A percentile compares a stretch with the other conserved stretches of the same genome.
These are phyloP conservation scores for Poeciliopsis turneri DNA, from an alignment of 2,797 vertebrate genomes.

Conservation along the genomic window DNA sequence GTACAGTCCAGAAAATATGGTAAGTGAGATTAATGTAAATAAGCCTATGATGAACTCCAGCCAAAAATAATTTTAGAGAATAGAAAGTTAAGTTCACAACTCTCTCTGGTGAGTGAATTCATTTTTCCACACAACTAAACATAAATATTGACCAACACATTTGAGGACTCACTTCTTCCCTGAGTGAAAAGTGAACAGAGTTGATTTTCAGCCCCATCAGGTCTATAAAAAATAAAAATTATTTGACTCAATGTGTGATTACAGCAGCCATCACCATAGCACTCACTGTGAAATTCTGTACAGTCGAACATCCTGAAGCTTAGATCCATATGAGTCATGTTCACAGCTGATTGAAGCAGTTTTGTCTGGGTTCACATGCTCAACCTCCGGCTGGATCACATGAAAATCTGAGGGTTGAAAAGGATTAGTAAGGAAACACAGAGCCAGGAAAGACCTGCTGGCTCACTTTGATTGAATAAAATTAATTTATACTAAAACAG, in stretches of 20 bases:
- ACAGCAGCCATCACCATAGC: neutral
- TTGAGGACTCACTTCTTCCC: neutral
- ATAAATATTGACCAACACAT: neutral
- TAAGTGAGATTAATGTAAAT: no score
- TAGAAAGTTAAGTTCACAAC: no score
- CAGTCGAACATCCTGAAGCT: neutral
- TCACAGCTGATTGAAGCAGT: constrained; percentile 28
- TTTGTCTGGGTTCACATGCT: neutral
- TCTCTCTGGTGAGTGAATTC: no score
- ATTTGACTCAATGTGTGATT: neutral
- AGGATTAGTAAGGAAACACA: neutral
- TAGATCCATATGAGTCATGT: neutral
- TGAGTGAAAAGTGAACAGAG: no score
- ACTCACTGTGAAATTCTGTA: neutral
- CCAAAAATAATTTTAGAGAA: no score
- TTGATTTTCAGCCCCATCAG: no score
- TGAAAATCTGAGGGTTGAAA: constrained; percentile 15
- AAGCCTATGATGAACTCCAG: no score
- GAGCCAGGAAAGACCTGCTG: neutral
- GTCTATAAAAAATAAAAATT: neutral
- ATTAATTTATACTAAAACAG: neutral
- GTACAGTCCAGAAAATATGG: no score
- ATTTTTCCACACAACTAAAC: neutral
- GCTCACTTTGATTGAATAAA: neutral
- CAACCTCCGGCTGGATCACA: constrained; percentile 21